Evolutionary conservation across 2,797 vertebrate species (phyloP), one percentile per base, ranked within the genome.

Genomic region (Pristis pectinata): DNA sequence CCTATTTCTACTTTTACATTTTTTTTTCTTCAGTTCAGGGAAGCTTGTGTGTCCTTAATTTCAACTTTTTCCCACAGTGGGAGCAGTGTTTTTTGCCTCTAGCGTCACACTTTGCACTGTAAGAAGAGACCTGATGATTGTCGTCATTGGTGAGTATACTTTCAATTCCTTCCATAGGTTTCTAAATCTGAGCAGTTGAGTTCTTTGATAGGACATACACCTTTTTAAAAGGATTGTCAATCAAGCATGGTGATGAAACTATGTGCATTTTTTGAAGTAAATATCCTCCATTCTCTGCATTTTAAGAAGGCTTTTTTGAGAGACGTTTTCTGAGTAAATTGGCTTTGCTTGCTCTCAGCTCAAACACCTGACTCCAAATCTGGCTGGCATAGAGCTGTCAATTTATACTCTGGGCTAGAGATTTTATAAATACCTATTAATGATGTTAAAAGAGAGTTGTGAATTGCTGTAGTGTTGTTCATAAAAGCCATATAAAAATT

Each of bases 71-170:
- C 95, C 97, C 97, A 95, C 97, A 99, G 98, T 97, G 96, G 98
- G 98, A 97, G 98, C 98, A 97, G 97, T 99, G 97, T 98, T 98
- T 98, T 98, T 99, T 96, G 98, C 98, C 98, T 99, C 97, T 98
- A 98, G 97, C 96, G 97, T 98, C 96, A 97, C 97, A 13, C 97
- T 98, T 96, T 98, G 98, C 98, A 97, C 98, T 97, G 97, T 98
- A 96, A 98, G 98, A 98, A 98, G 97, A 98, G 98, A 99, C 99
- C 99, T 99, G 97, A 99, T 99, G 99, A 99, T 99, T 99, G 99
- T 99, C 98, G 97, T 99, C 98, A 99, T 99, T 98, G 99, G 99
- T 99, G 97, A 98, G 99, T 98, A 56, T 95, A 94, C 95, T 89
- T 94, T 96, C 77, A 96, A 17, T 93, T 44, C 4, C 72, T 94